Percentiles rank a stretch among this genome's conserved stretches.
These are phyloP conservation scores for Pheosia tremula DNA, from an alignment of 2,888 invertebrate genomes.

Conservation along the genomic window DNA sequence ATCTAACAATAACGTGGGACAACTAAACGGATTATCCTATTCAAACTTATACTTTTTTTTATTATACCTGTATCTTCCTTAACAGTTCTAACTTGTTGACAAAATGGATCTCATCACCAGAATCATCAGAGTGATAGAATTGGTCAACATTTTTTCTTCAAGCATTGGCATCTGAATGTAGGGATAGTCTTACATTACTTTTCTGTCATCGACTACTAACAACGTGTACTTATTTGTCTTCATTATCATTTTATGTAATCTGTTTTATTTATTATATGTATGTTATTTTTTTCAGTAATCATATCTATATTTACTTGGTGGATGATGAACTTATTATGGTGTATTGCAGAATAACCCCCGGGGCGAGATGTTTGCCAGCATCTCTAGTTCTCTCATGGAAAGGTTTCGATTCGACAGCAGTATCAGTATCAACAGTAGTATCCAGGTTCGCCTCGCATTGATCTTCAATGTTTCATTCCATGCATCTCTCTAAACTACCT, in stretches of 20 bases:
- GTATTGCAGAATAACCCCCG: conserved; percentile 88
- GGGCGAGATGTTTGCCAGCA: conserved; percentile 93
- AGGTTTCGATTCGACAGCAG: conserved; percentile 92
- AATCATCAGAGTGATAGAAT: too few species aligned
- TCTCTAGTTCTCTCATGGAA: conserved; percentile 92
- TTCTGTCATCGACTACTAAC: neutral
- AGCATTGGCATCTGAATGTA: too few species aligned
- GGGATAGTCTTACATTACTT: neutral
- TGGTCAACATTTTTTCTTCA: too few species aligned
- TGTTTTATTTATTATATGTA: conserved; percentile 41
- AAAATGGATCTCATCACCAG: too few species aligned
- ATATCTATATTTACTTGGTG: conserved; percentile 36
- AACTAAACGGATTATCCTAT: too few species aligned
- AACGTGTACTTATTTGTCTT: conserved; percentile 21
- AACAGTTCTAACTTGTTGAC: too few species aligned
- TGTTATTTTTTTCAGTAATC: conserved; percentile 63
- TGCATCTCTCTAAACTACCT: conserved; percentile 37
- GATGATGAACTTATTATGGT: conserved; percentile 55
- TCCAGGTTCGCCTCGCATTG: conserved; percentile 86
- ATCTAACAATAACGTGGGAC: too few species aligned
- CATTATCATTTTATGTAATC: conserved; percentile 20
- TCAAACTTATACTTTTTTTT: too few species aligned
- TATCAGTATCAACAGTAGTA: conserved; percentile 90
- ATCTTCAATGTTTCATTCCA: conserved; percentile 65
- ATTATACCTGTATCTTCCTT: too few species aligned